Base-by-base conservation (phyloP, 2,113 vertebrate species). In the Noctilio leporinus region DNA sequence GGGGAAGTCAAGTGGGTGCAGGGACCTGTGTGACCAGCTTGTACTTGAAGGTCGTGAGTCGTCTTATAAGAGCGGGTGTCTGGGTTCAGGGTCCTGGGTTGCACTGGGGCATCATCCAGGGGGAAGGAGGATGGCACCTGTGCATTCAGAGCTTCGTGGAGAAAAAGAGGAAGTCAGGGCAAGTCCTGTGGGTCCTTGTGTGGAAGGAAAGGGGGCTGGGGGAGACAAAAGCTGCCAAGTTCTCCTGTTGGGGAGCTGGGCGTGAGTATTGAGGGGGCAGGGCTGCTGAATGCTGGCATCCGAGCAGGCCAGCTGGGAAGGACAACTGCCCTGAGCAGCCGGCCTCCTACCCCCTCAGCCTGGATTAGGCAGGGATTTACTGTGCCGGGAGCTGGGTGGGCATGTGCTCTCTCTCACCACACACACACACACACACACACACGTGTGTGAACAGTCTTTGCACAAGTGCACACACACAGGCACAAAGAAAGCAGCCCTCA, bases 261-360 rank as follows among this genome's bases (percentile, higher is more conserved):
- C 62, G 53, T 1, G 9, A 28, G 40, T 7, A n/a, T 7, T 7
- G 49, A 28, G 86, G 30, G 33, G 51, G 22, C 57, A 33, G 19
- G 64, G 47, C 89, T 4, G 16, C 51, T 0, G 16, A 15, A 0
- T 3, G 55, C 38, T 49, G 57, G 38, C 81, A 47, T 24, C 73
- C 1, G 0, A 33, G 40, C n/a, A 26, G 28, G 67, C 83, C 89
- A 83, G 69, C 83, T 73, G 78, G 10, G 53, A 28, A 0, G 28
- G 78, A 77, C 83, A 72, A 83, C 95, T 87, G 95, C 82, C 69
- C 35, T 4, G 24, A 51, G 92, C 78, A 55, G 86, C 72, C 8
- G 6, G 49, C 59, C 12, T n/a, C 30, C 57, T 30, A 3, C 22
- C 22, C 33, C 75, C 30, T 7, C 0, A 2, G 90, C 59, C 55